phyloP scores from a whole-genome alignment of 2,888 invertebrate species.

The Macaria liturata region DNA sequence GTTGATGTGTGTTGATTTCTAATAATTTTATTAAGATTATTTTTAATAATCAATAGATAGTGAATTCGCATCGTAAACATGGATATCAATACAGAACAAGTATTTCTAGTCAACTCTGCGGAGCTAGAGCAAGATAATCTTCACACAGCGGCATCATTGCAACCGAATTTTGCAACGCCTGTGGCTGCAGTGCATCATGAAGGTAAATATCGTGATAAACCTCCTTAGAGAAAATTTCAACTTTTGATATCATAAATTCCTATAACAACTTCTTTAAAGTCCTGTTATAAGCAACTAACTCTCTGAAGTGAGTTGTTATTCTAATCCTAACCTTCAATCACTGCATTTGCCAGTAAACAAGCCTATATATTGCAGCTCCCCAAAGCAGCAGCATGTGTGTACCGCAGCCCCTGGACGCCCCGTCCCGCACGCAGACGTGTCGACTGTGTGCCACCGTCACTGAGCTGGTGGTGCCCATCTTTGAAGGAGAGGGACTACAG shows the following conservation, averaged over 20 bases:
- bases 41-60: no score
- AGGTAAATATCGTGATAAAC: slow-evolving; percentile 1
- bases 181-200: slow-evolving; percentile 2
- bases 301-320: no score
- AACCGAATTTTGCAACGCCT: slow-evolving; percentile 12
- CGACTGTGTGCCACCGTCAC: slow-evolving; percentile 81
- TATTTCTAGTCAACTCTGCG: slow-evolving; percentile 45
- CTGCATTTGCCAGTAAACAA: no score
- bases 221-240: no score
- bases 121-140: slow-evolving; percentile 30
- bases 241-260: no score
- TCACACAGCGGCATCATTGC: slow-evolving; percentile 18
- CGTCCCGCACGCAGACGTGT: slow-evolving; percentile 58
- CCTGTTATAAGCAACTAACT: no score
- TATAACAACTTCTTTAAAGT: no score
- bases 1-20: no score
- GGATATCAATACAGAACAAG: slow-evolving; percentile 49
- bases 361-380: background rate
- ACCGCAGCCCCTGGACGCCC: background rate
- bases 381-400: slow-evolving; percentile 1
- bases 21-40: no score
- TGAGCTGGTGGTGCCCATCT: slow-evolving; percentile 84
- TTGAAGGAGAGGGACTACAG: slow-evolving; percentile 83
- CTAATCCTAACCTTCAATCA: no score
- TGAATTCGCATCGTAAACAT: slow-evolving; percentile 34